Percentiles rank a stretch among this genome's conserved stretches.
Conservation (phyloP, 1,140 invertebrate species). For the Lepidurus arcticus region DNA sequence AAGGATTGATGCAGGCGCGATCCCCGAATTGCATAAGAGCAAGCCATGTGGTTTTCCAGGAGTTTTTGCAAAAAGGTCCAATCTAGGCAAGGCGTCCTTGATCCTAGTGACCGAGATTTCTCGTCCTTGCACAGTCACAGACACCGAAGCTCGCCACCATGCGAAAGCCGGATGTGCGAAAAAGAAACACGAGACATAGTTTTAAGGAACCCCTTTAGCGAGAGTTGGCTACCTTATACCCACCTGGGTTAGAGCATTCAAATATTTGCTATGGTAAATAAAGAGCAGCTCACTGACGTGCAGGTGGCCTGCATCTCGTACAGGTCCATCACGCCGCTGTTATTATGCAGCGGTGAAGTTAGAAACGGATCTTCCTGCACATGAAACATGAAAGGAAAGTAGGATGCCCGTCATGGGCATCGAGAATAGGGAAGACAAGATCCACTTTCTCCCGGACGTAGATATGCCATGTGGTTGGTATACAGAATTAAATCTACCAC, state of each 20-base stretch:
- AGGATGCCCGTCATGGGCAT: slow-evolving; percentile 20
- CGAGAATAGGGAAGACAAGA: slow-evolving; percentile 4
- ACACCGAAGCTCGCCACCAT: not conserved
- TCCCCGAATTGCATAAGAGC: too few species aligned
- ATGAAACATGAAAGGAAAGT: slow-evolving; percentile 2
- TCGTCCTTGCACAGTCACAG: slow-evolving; percentile 20
- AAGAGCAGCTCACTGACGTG: not conserved
- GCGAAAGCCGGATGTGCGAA: not conserved
- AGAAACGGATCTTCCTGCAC: slow-evolving; percentile 14
- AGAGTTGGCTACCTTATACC: not conserved
- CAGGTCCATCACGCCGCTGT: not conserved
- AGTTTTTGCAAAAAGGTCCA: not conserved
- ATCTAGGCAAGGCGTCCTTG: slow-evolving; percentile 16
- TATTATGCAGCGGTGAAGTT: slow-evolving; percentile 3
- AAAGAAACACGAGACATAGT: slow-evolving; percentile 19
- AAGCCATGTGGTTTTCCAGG: not conserved
- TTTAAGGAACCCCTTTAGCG: not conserved
- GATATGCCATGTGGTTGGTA: not conserved
- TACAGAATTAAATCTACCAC: not conserved
- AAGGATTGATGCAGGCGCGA: too few species aligned
- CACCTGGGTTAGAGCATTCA: not conserved
- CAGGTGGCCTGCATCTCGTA: not conserved
- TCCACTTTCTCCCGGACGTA: slow-evolving; percentile 13
- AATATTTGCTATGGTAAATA: slow-evolving; percentile 20
- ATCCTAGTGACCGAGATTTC: slow-evolving; percentile 21